Base-by-base conservation (phyloP, 2,888 invertebrate genomes). In the Agrotis clavis region DNA sequence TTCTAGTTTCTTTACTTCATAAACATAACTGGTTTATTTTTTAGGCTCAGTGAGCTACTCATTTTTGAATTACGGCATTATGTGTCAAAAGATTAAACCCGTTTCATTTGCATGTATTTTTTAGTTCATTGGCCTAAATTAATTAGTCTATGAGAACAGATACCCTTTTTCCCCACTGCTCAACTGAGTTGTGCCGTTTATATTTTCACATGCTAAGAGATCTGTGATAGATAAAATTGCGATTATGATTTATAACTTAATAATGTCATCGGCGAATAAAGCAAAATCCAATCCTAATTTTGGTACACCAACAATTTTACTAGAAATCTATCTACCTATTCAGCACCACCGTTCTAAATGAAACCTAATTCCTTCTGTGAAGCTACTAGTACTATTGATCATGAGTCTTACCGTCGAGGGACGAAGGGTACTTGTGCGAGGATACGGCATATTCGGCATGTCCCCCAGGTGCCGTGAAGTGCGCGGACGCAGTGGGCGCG, bases 401-500 rank as follows among this genome's bases (percentile, higher is more conserved):
- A 1, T 41, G 41, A 41, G 41, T 25, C 75, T 93, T 88, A 96
- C 96, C 96, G 90, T 96, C 96, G 79, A 96, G 88, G 60, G 94
- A 93, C 2, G 95, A 85, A 0, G 95, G 95, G 77, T 93, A 96
- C 84, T 96, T 96, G 84, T 96, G 95, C 0, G 93, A 88, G 0
- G 94, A 92, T 85, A 93, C 88, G 0, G 94, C 93, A 86, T 89
- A 96, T 21, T 95, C 95, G 2, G 41, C 0, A 94, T 92, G n/a
- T 96, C 95, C 4, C 89, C 89, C 0, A 92, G 93, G 94, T 3
- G 87, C 93, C 0, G 92, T 90, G 89, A 90, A 96, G 77, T 94
- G 94, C 45, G 95, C 95, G 0, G 95, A 93, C 56, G 94, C 95
- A n/a, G 94, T 94, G 18, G 94, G 95, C 11, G 92, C 92, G 19